Conservation (phyloP, 2,888 invertebrate species). For the Drosophila mayaguana region DNA sequence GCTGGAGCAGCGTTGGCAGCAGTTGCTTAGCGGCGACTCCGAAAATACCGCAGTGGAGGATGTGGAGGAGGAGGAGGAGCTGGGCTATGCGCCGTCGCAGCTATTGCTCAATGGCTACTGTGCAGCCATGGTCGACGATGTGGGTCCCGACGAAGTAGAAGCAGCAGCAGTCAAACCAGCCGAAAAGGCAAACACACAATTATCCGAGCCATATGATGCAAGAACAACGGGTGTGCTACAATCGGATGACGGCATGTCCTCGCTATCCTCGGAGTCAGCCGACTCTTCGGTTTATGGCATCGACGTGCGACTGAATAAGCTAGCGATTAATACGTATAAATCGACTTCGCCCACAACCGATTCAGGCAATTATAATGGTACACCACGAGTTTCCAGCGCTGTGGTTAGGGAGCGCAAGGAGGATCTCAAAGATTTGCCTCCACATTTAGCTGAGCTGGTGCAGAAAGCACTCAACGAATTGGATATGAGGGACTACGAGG, state of each 20-base stretch:
- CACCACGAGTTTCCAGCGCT: slow-evolving; percentile 74
- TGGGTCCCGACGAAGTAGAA: slow-evolving; percentile 37
- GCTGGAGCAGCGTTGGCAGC: slow-evolving; percentile 91
- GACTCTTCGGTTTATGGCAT: slow-evolving; percentile 84
- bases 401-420: slow-evolving; percentile 85
- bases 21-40: slow-evolving; percentile 85
- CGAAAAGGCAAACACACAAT: slow-evolving; percentile 45
- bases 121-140: slow-evolving; percentile 86
- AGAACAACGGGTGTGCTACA: slow-evolving; percentile 63
- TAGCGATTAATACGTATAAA: slow-evolving; percentile 73
- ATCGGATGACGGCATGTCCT: slow-evolving; percentile 82
- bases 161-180: slow-evolving; percentile 18
- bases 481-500: slow-evolving; percentile 83
- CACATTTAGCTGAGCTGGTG: slow-evolving; percentile 88
- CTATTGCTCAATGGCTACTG: slow-evolving; percentile 88
- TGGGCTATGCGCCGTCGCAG: slow-evolving; percentile 86
- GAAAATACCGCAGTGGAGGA: slow-evolving; percentile 63
- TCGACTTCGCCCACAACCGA: slow-evolving; percentile 79
- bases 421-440: slow-evolving; percentile 86
- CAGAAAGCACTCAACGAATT: slow-evolving; percentile 86
- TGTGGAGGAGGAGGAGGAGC: slow-evolving; percentile 58
- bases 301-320: slow-evolving; percentile 68
- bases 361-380: slow-evolving; percentile 69
- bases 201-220: slow-evolving; percentile 76
- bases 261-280: slow-evolving; percentile 83